Evolutionary conservation across 2,113 vertebrate genomes (phyloP).

Genomic region (Sarotherodon lohbergeri): DNA sequence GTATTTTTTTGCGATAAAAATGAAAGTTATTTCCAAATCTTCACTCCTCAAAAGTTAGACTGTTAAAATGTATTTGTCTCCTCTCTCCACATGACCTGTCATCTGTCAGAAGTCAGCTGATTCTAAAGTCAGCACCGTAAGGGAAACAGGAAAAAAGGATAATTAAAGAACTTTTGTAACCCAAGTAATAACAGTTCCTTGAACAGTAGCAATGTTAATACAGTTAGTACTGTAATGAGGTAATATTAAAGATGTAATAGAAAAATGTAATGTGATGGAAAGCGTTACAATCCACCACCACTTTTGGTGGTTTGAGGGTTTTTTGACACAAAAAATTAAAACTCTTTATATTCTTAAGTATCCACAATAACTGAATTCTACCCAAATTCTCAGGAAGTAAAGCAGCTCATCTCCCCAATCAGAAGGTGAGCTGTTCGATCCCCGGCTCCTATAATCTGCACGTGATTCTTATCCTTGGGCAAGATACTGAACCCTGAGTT

Average conservation of each 20-base stretch:
- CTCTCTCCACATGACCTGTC: fast-evolving
- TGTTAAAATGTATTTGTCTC: neutral
- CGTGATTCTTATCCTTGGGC: neutral
- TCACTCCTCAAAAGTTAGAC: neutral
- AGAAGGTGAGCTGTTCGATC: neutral
- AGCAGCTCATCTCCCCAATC: neutral
- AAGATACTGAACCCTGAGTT: neutral
- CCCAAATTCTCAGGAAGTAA: neutral
- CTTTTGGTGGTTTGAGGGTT: neutral
- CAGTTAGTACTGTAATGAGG: neutral
- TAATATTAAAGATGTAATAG: neutral
- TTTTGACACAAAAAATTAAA: neutral
- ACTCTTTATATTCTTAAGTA: neutral
- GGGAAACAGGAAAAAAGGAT: neutral
- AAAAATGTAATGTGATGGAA: neutral
- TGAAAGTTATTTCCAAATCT: neutral
- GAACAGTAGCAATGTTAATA: neutral
- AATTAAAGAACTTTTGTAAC: neutral
- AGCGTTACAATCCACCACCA: neutral
- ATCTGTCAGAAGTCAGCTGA: neutral
- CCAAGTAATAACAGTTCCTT: neutral
- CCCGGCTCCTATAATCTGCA: neutral
- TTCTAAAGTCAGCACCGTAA: neutral
- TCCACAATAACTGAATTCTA: neutral
- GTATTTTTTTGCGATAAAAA: neutral